These are phyloP conservation scores for Nephotettix cincticeps DNA, from an alignment of 1,140 invertebrate genomes.

Conservation along the genomic window DNA sequence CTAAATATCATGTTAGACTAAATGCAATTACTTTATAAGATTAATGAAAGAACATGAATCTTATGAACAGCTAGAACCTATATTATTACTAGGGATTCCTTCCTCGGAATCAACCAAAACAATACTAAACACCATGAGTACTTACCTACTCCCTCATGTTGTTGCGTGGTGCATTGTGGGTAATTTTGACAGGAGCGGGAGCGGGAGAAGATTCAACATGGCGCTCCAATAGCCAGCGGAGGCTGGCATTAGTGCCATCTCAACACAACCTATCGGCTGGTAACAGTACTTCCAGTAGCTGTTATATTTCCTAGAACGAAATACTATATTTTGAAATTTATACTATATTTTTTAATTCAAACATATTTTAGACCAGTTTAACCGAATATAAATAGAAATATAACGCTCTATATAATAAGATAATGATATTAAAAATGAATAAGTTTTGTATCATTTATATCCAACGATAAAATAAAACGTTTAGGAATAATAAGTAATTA, in stretches of 20 bases:
- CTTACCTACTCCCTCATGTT: slow-evolving; percentile 42
- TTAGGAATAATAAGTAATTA: too few species aligned
- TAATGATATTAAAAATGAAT: too few species aligned
- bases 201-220: slow-evolving; percentile 29
- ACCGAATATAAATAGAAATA: too few species aligned
- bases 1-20: background rate
- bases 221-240: background rate
- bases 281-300: too few species aligned
- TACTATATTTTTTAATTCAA: too few species aligned
- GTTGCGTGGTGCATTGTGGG: slow-evolving; percentile 39
- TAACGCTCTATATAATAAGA: too few species aligned
- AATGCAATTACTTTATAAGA: background rate
- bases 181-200: slow-evolving; percentile 24
- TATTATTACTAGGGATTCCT: slow-evolving; percentile 32
- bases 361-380: too few species aligned
- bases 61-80: slow-evolving; percentile 10
- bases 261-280: background rate
- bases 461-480: too few species aligned
- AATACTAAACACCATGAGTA: slow-evolving; percentile 39
- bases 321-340: too few species aligned
- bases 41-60: slow-evolving; percentile 7
- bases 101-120: slow-evolving; percentile 36
- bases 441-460: too few species aligned
- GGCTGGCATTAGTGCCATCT: background rate
- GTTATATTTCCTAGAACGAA: too few species aligned